Percentiles rank a stretch among this genome's conserved stretches.
These are phyloP conservation scores for Chrysotoxum bicinctum DNA, from an alignment of 2,888 invertebrate genomes.

Conservation along the genomic window DNA sequence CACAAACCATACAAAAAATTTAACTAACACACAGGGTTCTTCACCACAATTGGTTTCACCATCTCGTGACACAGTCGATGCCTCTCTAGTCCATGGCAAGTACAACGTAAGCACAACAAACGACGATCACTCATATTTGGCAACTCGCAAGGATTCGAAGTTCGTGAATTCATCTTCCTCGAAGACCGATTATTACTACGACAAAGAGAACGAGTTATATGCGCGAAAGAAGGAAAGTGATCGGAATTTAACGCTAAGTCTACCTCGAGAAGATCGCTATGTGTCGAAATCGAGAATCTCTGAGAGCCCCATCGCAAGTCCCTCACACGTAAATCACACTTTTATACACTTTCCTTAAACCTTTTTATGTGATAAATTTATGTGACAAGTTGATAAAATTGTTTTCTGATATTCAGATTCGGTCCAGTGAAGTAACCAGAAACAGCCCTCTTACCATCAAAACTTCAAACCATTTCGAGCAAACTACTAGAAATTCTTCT, in stretches of 20 bases:
- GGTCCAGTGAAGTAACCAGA: slow-evolving; percentile 79
- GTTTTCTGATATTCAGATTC: slow-evolving; percentile 75
- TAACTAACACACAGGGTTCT: slow-evolving; percentile 71
- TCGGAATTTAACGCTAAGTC: slow-evolving; percentile 78
- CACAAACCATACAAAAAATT: slow-evolving; percentile 69
- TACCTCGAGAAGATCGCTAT: slow-evolving; percentile 80
- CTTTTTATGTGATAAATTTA: not conserved
- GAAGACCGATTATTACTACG: slow-evolving; percentile 80
- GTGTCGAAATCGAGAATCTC: slow-evolving; percentile 72
- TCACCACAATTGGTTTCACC: slow-evolving; percentile 71
- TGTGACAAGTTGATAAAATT: not conserved
- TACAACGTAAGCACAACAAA: slow-evolving; percentile 75
- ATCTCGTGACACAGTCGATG: slow-evolving; percentile 70
- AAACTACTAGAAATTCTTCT: slow-evolving; percentile 77
- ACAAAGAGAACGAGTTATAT: slow-evolving; percentile 81
- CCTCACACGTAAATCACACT: slow-evolving; percentile 80
- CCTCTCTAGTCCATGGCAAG: slow-evolving; percentile 58
- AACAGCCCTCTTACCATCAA: slow-evolving; percentile 81
- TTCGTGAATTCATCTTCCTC: slow-evolving; percentile 76
- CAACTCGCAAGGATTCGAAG: slow-evolving; percentile 78
- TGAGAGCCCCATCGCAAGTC: slow-evolving; percentile 79
- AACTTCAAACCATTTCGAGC: slow-evolving; percentile 80
- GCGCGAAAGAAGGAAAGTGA: slow-evolving; percentile 76
- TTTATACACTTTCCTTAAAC: slow-evolving; percentile 46
- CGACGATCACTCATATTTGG: slow-evolving; percentile 78